phyloP scores from a whole-genome alignment of 2,888 invertebrate genomes.

The Lingula anatina region DNA sequence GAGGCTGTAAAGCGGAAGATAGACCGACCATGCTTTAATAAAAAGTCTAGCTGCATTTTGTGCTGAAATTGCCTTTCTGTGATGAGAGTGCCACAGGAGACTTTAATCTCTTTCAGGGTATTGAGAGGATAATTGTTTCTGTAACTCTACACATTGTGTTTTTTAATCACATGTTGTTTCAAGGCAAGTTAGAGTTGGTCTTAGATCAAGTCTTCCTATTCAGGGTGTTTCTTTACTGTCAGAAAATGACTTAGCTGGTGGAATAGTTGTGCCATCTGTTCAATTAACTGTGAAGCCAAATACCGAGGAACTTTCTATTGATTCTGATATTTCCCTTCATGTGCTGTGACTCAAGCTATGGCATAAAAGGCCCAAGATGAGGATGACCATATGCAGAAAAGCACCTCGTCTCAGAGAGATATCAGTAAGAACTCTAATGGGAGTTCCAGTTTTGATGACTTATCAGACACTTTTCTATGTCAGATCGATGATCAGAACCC shows the following conservation, averaged over 20 bases:
- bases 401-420: too few species aligned
- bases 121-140: too few species aligned
- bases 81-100: background rate
- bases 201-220: background rate
- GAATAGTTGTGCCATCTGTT: background rate
- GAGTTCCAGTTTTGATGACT: too few species aligned
- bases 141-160: background rate
- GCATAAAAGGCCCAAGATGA: background rate
- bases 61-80: background rate
- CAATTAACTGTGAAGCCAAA: background rate
- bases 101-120: background rate
- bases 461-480: background rate
- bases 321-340: background rate
- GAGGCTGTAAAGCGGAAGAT: too few species aligned
- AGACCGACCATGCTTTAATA: too few species aligned
- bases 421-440: too few species aligned
- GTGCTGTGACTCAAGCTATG: background rate
- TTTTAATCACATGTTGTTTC: background rate
- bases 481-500: too few species aligned
- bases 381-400: too few species aligned
- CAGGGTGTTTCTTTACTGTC: background rate
- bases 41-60: too few species aligned
- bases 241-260: conserved; percentile 2
- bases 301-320: background rate
- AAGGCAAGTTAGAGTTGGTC: background rate